Percentiles rank a stretch among this genome's conserved stretches.
These are phyloP conservation scores for Clamator glandarius DNA, from an alignment of 2,797 vertebrate species.

Conservation along the genomic window DNA sequence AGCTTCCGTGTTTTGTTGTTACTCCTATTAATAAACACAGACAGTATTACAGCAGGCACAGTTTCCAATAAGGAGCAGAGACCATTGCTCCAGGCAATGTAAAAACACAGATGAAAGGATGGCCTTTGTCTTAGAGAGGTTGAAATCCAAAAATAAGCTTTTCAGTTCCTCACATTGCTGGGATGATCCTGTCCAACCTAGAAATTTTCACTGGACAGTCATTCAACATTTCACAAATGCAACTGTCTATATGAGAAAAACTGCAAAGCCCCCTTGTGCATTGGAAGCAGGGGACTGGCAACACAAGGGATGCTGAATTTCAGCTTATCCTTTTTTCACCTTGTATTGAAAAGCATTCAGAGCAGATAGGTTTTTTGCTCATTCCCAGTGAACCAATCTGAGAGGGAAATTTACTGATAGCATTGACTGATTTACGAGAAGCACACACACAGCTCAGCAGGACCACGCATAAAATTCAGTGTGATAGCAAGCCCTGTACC, in stretches of 20 bases:
- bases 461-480: background rate
- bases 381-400: background rate
- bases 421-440: background rate
- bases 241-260: background rate
- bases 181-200: background rate
- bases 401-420: conserved; percentile 10
- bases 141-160: background rate
- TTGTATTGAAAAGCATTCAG: background rate
- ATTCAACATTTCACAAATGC: background rate
- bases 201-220: background rate
- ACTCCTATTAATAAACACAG: conserved; percentile 28
- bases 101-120: background rate
- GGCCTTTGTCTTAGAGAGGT: background rate
- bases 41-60: background rate
- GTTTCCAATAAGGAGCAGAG: background rate
- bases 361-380: conserved; percentile 2
- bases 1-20: conserved; percentile 53
- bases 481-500: background rate
- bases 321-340: background rate
- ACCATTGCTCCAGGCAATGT: background rate
- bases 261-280: accelerated
- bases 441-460: background rate
- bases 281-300: background rate
- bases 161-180: background rate
- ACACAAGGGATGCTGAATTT: background rate